Base-by-base conservation (phyloP, 2,797 vertebrate species). In the Anomalospiza imberbis region DNA sequence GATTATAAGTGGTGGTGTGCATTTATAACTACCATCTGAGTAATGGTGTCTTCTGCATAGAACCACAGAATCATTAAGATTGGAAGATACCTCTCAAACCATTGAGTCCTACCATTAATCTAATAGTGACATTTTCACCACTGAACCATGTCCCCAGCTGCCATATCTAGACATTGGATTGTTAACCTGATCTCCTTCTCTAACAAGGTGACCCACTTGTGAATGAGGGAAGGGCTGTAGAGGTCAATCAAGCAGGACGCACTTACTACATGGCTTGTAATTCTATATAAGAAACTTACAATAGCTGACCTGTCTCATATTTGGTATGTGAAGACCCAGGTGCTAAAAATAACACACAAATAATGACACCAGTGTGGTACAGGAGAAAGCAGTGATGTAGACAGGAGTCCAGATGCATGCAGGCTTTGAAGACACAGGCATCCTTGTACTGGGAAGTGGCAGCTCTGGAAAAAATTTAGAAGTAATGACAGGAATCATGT, bases 321-420 rank as follows among this genome's bases (percentile, higher is more conserved):
- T 72, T 72, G 60, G 4, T 53, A 61, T 0, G 0, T 72, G 45
- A 32, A 78, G 28, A 75, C 10, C 0, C 15, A 21, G 24, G 4
- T 76, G 31, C 29, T 65, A 42, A 26, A 85, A 40, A 6, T 53
- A 13, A 51, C 17, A 61, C 8, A 47, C 14, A 85, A 88, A 75
- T 55, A 74, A 55, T 53, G 34, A 26, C 29, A 53, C 18, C 29
- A 45, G 1, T 26, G 32, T 25, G 5, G 11, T 47, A 58, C 17
- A 57, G 68, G 34, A 79, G 48, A 84, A 88, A 60, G 24, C 3
- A 17, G 13, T 45, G 57, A 45, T 60, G 9, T 21, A 45, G 45
- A 60, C 0, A 2, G 15, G 31, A 57, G 29, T 76, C 25, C 21
- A 58, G 55, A 62, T 54, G 18, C 24, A 10, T 22, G 22, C 17